Base-by-base conservation (phyloP, 2,888 invertebrate species). In the Halocaridina rubra region DNA sequence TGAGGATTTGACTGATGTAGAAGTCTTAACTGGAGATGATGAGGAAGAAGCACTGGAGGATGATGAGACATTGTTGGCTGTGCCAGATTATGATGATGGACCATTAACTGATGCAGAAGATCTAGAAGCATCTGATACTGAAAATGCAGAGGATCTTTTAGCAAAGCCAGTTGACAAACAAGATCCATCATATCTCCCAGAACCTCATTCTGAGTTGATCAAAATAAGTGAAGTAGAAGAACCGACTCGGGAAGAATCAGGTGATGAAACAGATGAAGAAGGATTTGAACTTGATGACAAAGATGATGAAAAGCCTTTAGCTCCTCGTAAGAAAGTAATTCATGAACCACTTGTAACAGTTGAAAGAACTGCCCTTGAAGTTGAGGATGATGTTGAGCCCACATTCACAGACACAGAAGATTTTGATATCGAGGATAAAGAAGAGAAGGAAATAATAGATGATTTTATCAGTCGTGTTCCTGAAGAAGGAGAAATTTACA, bases 221-320 rank as follows among this genome's bases (percentile, higher is more conserved):
- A 84, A 57, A 24, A 85, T 88, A 10, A 71, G 74, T 69, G 88
- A 88, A 22, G 72, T 67, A 7, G 77, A 80, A 30, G 84, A 84
- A 59, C 39, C 22, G 19, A 29, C 61, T 30, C n/a, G 67, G 8
- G 80, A 82, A 64, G 88, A 82, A 16, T 33, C 79, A 24, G 82
- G 69, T 24, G 84, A 22, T 46, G 78, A 82, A 5, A 88, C 88
- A 3, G 88, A 88, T 77, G 86, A 88, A 59, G 88, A 88, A 80
- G 87, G 80, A 13, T 87, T 87, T 77, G 81, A 87, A 79, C 33
- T 87, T 4, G 76, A 79, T 19, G 81, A 87, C 32, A 57, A 64
- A 3, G 87, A 85, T 10, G 88, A 88, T 81, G 22, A 71, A 27
- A 33, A 32, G n/a, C 86, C 86, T 46, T 27, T 81, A n/a, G 33